Base-by-base conservation (phyloP, 1,140 invertebrate genomes). In the Drosophila parvula region DNA sequence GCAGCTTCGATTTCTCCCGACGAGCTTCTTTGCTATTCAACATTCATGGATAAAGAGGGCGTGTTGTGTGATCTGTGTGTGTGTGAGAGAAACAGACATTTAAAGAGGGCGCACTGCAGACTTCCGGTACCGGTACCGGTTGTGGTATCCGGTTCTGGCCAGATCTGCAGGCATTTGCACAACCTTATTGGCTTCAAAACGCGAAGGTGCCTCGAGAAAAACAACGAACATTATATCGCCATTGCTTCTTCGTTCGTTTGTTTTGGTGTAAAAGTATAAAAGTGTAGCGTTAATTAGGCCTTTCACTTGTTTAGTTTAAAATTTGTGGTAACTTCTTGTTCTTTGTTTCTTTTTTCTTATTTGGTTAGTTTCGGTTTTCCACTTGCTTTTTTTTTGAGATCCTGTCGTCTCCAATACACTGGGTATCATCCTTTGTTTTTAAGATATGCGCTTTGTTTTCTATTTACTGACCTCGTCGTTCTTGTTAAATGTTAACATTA, bases 251-350 rank as follows among this genome's bases (percentile, higher is more conserved):
- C 16, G 16, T 14, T 75, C 60, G 51, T 51, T 85, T 57, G 68
- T 74, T 45, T 85, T 76, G 74, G 83, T 90, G 88, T 90, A 90
- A 90, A 90, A 90, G 88, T 90, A 90, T 86, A 90, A 90, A 90
- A 90, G 83, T 90, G 78, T 91, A 88, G 83, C 79, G 73, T 83
- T 55, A 64, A 70, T 73, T 70, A 78, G 69, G 71, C 51, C 58
- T 61, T 89, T 71, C 62, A 65, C 73, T 77, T 48, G 18, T 78
- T 59, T 78, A 57, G 70, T 75, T 78, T 81, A 90, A 88, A 84
- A 89, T 80, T 80, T 89, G 73, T 88, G 80, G 68, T 89, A 84
- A 74, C 83, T 88, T 79, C 70, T 77, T 60, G 43, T 59, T 41
- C 47, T 47, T 70, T 41, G 40, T 47, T 70, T 28, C 44, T 45